A percentile compares a stretch with the other conserved stretches of the same genome.
These are phyloP conservation scores for Oncopodura yosiiana DNA, from an alignment of 1,140 invertebrate species.

Conservation along the genomic window DNA sequence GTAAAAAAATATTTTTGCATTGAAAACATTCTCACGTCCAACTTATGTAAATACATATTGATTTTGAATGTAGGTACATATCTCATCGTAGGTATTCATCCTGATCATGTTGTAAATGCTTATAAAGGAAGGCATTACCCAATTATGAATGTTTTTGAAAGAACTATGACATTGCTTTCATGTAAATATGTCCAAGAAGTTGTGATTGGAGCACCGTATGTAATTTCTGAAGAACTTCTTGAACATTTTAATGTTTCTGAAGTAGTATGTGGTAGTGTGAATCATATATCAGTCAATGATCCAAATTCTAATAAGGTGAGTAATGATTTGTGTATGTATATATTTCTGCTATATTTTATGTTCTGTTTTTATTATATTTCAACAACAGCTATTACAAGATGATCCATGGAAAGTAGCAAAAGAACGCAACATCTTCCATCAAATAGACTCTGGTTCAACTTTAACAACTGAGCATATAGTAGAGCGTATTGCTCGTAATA, in stretches of 20 bases:
- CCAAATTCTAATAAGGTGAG: conserved; percentile 48
- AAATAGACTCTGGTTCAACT: conserved; percentile 70
- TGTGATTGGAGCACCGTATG: conserved; percentile 95
- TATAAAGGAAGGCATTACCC: conserved; percentile 96
- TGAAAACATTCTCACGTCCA: not conserved
- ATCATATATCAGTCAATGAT: conserved; percentile 65
- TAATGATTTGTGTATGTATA: too few relatives aligned
- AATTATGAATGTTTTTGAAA: conserved; percentile 98
- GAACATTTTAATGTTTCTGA: conserved; percentile 89
- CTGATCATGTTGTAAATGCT: conserved; percentile 81
- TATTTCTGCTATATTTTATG: conserved; percentile 34
- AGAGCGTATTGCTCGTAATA: conserved; percentile 85
- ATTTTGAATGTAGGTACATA: conserved; percentile 68
- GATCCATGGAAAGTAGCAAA: conserved; percentile 87
- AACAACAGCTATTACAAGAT: conserved; percentile 17
- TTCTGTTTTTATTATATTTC: conserved; percentile 41
- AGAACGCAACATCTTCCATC: conserved; percentile 58
- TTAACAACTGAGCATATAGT: conserved; percentile 96
- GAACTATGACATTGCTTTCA: conserved; percentile 88
- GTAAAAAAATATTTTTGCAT: not conserved
- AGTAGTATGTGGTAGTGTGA: conserved; percentile 87
- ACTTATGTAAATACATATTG: not conserved
- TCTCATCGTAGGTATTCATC: conserved; percentile 93
- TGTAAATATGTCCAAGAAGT: conserved; percentile 98
- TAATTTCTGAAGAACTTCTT: conserved; percentile 82